A percentile compares a stretch with the other conserved stretches of the same genome.
phyloP scores from a whole-genome alignment of 1,140 invertebrate genomes.

The Sycophaga agraensis region DNA sequence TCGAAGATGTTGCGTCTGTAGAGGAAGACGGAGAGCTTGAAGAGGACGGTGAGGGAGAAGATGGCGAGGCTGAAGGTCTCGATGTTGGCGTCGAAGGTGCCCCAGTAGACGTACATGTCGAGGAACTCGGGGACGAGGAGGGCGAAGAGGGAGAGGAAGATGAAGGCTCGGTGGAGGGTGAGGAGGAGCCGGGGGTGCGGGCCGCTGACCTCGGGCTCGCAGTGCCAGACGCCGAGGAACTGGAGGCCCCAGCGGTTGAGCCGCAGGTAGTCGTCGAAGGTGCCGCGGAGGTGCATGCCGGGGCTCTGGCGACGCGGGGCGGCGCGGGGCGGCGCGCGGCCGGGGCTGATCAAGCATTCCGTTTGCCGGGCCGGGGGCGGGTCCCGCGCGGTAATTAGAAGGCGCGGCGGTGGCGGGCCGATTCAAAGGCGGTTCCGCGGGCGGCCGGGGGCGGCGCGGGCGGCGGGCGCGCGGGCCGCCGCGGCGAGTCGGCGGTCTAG shows the following conservation, averaged over 20 bases:
- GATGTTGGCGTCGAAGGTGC: constrained; percentile 17
- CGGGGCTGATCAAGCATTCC: not conserved
- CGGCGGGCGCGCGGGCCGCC: too few species aligned
- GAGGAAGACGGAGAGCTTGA: constrained; percentile 5
- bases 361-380: not conserved
- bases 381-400: too few species aligned
- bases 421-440: not conserved
- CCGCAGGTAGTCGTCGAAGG: constrained; percentile 15
- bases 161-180: not conserved
- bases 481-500: not conserved
- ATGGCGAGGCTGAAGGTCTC: constrained; percentile 23
- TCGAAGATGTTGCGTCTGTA: not conserved
- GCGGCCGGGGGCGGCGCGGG: not conserved
- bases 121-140: constrained; percentile 22
- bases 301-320: not conserved
- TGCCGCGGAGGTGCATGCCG: not conserved
- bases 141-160: not conserved
- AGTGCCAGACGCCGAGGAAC: constrained; percentile 2
- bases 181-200: too few species aligned
- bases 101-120: constrained; percentile 23
- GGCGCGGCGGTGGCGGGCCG: not conserved
- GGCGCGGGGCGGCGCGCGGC: not conserved
- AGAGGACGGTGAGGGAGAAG: constrained; percentile 12
- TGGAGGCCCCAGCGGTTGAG: constrained; percentile 18
- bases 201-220: not conserved